Conservation (phyloP, 2,797 vertebrate genomes). For the Galago senegalensis region DNA sequence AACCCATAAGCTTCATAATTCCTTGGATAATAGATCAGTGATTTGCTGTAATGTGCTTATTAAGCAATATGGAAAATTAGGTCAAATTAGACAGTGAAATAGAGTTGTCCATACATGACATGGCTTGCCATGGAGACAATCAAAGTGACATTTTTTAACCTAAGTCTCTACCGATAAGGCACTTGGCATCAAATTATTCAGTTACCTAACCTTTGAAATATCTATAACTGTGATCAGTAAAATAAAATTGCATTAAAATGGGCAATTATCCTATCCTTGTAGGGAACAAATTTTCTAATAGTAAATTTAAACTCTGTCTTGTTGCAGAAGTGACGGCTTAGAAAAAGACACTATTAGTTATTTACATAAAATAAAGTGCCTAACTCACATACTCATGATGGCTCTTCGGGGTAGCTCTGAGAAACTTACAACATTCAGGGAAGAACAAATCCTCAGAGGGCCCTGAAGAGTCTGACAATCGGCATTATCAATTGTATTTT, state of each 20-base stretch:
- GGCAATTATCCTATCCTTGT: constrained; percentile 73
- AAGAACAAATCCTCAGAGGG: not conserved
- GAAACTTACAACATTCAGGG: constrained; percentile 5
- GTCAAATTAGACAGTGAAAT: constrained; percentile 78
- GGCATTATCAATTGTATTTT: constrained; percentile 63
- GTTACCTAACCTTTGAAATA: constrained; percentile 81
- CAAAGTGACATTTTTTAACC: constrained; percentile 81
- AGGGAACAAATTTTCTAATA: constrained; percentile 50
- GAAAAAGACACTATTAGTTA: constrained; percentile 52
- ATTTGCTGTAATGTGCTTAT: constrained; percentile 79
- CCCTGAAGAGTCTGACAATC: constrained; percentile 44
- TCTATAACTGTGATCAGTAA: constrained; percentile 75
- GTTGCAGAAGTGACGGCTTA: constrained; percentile 30
- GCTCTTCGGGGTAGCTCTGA: not conserved
- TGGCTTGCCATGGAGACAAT: constrained; percentile 76
- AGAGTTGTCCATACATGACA: constrained; percentile 75
- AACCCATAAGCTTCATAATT: constrained; percentile 77
- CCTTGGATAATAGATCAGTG: constrained; percentile 77
- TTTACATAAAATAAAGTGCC: constrained; percentile 73
- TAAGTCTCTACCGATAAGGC: constrained; percentile 78
- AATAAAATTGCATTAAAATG: constrained; percentile 79
- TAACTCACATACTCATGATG: not conserved
- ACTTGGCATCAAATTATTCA: constrained; percentile 73
- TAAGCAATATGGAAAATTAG: constrained; percentile 81
- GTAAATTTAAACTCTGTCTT: constrained; percentile 66